These are phyloP conservation scores for Tyria jacobaeae DNA, from an alignment of 2,888 invertebrate species.

Conservation along the genomic window DNA sequence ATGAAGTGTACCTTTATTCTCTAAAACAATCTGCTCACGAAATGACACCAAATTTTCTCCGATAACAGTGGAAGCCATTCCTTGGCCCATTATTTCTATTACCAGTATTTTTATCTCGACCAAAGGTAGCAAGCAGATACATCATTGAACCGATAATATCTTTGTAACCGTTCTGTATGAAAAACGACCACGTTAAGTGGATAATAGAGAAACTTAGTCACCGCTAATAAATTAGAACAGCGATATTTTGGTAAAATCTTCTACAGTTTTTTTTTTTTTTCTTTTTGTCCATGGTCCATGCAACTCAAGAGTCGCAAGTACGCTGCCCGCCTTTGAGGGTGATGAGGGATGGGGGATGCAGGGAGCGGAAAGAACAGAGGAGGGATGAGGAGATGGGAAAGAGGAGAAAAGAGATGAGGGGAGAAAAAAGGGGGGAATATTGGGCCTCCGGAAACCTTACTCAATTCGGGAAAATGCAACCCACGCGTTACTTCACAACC, in stretches of 20 bases:
- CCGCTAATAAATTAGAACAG: constrained; percentile 39
- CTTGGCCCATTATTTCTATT: constrained; percentile 30
- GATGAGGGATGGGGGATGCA: too few species aligned
- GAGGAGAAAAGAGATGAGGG: too few species aligned
- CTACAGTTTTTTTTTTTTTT: too few species aligned
- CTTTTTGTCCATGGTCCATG: too few species aligned
- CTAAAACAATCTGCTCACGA: neutral
- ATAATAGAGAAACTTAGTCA: constrained; percentile 49
- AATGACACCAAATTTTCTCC: neutral
- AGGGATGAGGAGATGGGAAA: too few species aligned
- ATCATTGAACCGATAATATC: constrained; percentile 39
- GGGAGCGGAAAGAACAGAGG: too few species aligned
- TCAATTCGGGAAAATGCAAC: too few species aligned
- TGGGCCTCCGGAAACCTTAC: too few species aligned
- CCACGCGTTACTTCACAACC: too few species aligned
- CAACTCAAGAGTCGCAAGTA: too few species aligned
- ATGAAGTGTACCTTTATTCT: neutral
- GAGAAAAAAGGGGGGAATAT: too few species aligned
- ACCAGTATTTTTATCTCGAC: constrained; percentile 35
- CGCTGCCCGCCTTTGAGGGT: too few species aligned
- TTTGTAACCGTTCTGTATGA: constrained; percentile 45
- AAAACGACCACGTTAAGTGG: constrained; percentile 48
- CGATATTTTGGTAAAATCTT: neutral
- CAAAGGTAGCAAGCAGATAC: constrained; percentile 35
- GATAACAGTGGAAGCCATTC: constrained; percentile 4